Percentiles rank a stretch among this genome's conserved stretches.
Conservation (phyloP, 2,797 vertebrate genomes). For the Melanotaenia maccullochi region DNA sequence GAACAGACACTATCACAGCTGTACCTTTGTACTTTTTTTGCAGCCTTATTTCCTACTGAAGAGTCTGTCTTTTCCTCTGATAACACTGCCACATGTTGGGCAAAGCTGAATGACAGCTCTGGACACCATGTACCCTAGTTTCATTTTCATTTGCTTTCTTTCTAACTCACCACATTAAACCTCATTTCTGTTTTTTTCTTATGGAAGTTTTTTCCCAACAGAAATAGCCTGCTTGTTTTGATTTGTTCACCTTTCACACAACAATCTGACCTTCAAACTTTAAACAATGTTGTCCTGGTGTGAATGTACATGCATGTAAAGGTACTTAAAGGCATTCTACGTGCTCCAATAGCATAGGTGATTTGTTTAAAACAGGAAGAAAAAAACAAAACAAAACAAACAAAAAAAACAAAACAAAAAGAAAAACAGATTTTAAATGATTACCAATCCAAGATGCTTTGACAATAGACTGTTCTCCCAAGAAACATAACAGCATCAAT, state of each 20-base stretch:
- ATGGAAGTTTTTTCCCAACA: slow-evolving; percentile 6
- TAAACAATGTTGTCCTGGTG: not conserved
- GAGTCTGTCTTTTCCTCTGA: slow-evolving; percentile 48
- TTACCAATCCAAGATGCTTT: not conserved
- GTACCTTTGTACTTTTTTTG: slow-evolving; percentile 34
- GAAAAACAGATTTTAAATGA: not conserved
- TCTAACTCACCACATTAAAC: slow-evolving; percentile 1
- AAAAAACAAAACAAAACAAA: not conserved
- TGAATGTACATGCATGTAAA: no score
- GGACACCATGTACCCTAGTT: slow-evolving; percentile 14
- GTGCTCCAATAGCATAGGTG: no score
- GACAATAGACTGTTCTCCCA: not conserved
- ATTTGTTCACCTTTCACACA: slow-evolving; percentile 10
- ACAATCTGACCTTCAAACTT: not conserved
- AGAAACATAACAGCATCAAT: not conserved
- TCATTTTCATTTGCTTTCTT: slow-evolving; percentile 44
- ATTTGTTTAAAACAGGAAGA: no score
- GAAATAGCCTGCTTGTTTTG: slow-evolving; percentile 41
- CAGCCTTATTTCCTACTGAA: slow-evolving; percentile 49
- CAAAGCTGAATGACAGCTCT: slow-evolving; percentile 33
- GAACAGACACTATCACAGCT: slow-evolving; percentile 20
- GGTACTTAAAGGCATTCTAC: no score
- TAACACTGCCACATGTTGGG: slow-evolving; percentile 41
- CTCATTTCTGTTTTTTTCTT: slow-evolving; percentile 13
- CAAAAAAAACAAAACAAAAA: no score